Percentiles rank a stretch among this genome's conserved stretches.
phyloP scores from a whole-genome alignment of 2,888 invertebrate species.

The Zaprionus lineosus region DNA sequence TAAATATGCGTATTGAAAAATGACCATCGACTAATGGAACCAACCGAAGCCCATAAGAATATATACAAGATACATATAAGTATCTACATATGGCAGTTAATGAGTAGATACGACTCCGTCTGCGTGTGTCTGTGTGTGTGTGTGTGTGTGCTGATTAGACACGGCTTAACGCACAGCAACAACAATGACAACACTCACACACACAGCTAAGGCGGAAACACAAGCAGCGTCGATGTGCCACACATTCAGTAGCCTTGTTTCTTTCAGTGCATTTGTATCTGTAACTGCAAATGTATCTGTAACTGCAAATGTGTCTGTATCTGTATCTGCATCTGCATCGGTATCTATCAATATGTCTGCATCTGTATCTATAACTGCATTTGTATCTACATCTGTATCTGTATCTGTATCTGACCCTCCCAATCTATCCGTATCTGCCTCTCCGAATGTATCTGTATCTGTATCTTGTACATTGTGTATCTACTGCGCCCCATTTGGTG shows the following conservation, averaged over 20 bases:
- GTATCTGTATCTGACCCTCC: slow-evolving; percentile 32
- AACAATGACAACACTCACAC: slow-evolving; percentile 21
- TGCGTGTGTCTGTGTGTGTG: slow-evolving; percentile 37
- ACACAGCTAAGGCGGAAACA: slow-evolving; percentile 46
- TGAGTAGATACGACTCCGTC: slow-evolving; percentile 14
- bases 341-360: neutral
- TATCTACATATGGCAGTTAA: slow-evolving; percentile 38
- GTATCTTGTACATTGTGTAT: slow-evolving; percentile 3
- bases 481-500: slow-evolving; percentile 42
- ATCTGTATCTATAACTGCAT: neutral
- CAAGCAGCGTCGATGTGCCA: slow-evolving; percentile 33
- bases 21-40: neutral
- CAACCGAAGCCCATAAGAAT: neutral
- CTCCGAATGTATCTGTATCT: slow-evolving; percentile 6
- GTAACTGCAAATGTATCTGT: neutral
- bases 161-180: slow-evolving; percentile 40
- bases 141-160: slow-evolving; percentile 55
- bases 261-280: too few species aligned
- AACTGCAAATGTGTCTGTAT: neutral
- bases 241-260: slow-evolving; percentile 40
- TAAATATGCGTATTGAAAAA: slow-evolving; percentile 28
- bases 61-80: slow-evolving; percentile 5
- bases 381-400: slow-evolving; percentile 7
- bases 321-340: slow-evolving; percentile 6
- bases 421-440: neutral